Percentiles rank a stretch among this genome's conserved stretches.
phyloP scores from a whole-genome alignment of 2,888 invertebrate species.

The Acanthosepion pharaonis region DNA sequence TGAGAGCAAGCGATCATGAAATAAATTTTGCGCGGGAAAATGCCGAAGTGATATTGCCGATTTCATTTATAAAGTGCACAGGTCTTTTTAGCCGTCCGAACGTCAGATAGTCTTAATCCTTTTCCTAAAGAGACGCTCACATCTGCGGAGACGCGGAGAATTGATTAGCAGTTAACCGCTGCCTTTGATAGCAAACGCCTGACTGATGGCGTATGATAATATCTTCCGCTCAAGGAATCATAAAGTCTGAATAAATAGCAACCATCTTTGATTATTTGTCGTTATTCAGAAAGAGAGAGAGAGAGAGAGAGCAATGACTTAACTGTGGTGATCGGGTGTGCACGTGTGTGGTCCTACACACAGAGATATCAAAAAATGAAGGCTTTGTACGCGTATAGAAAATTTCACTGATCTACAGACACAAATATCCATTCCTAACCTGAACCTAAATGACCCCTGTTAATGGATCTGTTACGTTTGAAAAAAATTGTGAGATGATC shows the following conservation, averaged over 20 bases:
- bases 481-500: no score
- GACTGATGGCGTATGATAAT: not conserved
- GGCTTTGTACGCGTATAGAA: no score
- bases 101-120: not conserved
- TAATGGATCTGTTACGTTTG: no score
- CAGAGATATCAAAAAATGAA: no score
- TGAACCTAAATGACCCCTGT: no score
- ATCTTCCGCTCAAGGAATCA: not conserved
- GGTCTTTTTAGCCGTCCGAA: not conserved
- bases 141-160: not conserved
- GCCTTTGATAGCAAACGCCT: not conserved
- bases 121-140: not conserved
- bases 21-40: not conserved
- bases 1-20: not conserved
- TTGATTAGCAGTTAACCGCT: not conserved
- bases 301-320: not conserved
- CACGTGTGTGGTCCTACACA: no score
- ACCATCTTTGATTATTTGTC: not conserved
- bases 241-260: not conserved
- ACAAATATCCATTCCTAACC: no score
- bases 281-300: not conserved
- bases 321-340: no score
- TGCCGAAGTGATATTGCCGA: not conserved
- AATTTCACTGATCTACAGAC: no score
- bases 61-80: not conserved